phyloP scores from a whole-genome alignment of 2,888 invertebrate species.

The Galeruca laticollis region DNA sequence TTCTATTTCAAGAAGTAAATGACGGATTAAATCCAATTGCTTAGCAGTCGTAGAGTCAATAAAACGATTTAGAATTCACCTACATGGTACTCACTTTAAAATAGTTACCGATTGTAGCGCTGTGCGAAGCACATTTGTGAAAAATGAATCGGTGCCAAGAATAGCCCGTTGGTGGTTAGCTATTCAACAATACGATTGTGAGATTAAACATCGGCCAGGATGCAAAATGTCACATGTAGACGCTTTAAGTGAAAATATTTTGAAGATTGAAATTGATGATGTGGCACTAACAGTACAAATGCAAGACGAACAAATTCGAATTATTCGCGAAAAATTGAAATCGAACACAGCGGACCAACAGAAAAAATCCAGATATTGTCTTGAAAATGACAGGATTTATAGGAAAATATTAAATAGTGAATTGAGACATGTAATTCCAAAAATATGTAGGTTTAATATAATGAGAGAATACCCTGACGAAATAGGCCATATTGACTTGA shows the following conservation, averaged over 20 bases:
- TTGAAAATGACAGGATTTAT: background rate
- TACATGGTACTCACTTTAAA: too few species aligned
- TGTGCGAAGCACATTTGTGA: too few species aligned
- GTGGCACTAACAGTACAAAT: too few species aligned
- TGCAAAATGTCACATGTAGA: too few species aligned
- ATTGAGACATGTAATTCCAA: constrained; percentile 2
- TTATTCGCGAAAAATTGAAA: constrained; percentile 19
- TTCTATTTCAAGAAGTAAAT: background rate
- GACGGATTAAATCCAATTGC: background rate
- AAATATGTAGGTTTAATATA: constrained; percentile 13
- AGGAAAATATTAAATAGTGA: constrained; percentile 13
- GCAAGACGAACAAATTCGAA: background rate
- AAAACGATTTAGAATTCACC: too few species aligned
- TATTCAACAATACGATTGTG: background rate
- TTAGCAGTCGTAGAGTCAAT: background rate
- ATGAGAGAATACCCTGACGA: constrained; percentile 17
- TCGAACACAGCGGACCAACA: constrained; percentile 3
- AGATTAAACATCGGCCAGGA: background rate
- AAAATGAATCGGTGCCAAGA: too few species aligned
- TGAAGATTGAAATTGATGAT: too few species aligned
- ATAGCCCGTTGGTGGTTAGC: too few species aligned
- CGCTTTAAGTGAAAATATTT: too few species aligned
- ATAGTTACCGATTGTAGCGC: too few species aligned
- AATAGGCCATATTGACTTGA: constrained; percentile 24
- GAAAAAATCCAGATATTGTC: background rate